A percentile compares a stretch with the other conserved stretches of the same genome.
phyloP scores from a whole-genome alignment of 2,113 vertebrate species.

The Malaclemys terrapin region DNA sequence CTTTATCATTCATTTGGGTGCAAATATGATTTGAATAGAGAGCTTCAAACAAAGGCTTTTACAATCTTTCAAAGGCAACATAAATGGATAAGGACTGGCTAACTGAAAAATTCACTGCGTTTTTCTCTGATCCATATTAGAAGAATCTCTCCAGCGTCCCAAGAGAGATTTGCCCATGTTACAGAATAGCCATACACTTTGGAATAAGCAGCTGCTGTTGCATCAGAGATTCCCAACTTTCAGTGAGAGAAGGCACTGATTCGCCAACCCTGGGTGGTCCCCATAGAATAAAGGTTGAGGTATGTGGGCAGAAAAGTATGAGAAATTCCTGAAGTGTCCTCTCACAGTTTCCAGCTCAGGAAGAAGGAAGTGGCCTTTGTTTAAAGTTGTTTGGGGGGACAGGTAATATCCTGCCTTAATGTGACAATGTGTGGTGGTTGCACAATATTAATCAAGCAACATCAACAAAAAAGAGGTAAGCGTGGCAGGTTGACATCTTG shows the following conservation, averaged over 20 bases:
- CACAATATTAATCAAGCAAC: not conserved
- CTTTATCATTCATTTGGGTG: rapidly evolving
- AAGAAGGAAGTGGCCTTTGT: not conserved
- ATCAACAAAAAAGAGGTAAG: not conserved
- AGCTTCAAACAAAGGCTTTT: not conserved
- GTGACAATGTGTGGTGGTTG: too few relatives aligned
- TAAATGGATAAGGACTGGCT: not conserved
- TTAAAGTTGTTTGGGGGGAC: not conserved
- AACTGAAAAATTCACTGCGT: not conserved
- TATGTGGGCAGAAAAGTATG: not conserved
- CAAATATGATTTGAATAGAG: not conserved
- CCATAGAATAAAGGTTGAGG: not conserved
- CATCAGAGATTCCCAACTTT: not conserved
- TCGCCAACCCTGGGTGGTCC: not conserved
- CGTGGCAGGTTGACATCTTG: not conserved
- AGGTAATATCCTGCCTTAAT: too few relatives aligned
- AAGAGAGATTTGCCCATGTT: not conserved
- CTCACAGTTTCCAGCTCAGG: not conserved
- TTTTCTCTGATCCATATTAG: not conserved
- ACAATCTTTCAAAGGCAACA: not conserved
- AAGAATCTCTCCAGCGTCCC: not conserved
- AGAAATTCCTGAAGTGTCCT: not conserved
- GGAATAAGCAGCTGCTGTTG: not conserved
- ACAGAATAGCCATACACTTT: not conserved
- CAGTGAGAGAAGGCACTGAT: not conserved